These are phyloP conservation scores for Andricus curvator DNA, from an alignment of 2,888 invertebrate species.

Conservation along the genomic window DNA sequence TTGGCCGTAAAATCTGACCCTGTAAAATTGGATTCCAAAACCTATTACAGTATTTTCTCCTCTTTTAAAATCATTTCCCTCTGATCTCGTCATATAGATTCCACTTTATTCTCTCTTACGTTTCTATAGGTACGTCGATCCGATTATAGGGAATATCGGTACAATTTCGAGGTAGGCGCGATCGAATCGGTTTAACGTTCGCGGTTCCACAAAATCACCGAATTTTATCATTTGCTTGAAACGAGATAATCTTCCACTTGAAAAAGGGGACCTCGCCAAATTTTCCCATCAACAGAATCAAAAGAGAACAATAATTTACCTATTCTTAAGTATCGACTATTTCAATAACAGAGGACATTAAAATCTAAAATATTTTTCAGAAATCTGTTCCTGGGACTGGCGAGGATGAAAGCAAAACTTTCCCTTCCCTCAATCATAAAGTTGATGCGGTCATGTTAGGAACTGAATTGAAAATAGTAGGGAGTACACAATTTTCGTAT, in stretches of 20 bases:
- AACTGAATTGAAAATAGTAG: slow-evolving; percentile 67
- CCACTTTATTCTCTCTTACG: slow-evolving; percentile 10
- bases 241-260: slow-evolving; percentile 16
- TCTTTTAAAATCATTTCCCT: slow-evolving; percentile 46
- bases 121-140: slow-evolving; percentile 21
- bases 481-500: slow-evolving; percentile 58
- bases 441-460: slow-evolving; percentile 38
- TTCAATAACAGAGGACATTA: neutral
- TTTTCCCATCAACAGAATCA: neutral
- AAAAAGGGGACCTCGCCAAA: neutral
- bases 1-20: no score
- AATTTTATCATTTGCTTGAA: slow-evolving; percentile 27
- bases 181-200: slow-evolving; percentile 40
- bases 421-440: slow-evolving; percentile 24
- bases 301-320: slow-evolving; percentile 6
- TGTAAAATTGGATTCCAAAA: neutral
- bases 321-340: neutral
- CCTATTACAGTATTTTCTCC: slow-evolving; percentile 38
- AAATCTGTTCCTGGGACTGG: slow-evolving; percentile 1
- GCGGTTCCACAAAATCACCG: slow-evolving; percentile 39
- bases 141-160: slow-evolving; percentile 34
- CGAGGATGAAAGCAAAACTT: slow-evolving; percentile 11
- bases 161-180: slow-evolving; percentile 17
- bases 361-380: slow-evolving; percentile 11
- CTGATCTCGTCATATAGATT: slow-evolving; percentile 22